Evolutionary conservation across 2,797 vertebrate genomes (phyloP).

Genomic region (Sebastes paucispinis): DNA sequence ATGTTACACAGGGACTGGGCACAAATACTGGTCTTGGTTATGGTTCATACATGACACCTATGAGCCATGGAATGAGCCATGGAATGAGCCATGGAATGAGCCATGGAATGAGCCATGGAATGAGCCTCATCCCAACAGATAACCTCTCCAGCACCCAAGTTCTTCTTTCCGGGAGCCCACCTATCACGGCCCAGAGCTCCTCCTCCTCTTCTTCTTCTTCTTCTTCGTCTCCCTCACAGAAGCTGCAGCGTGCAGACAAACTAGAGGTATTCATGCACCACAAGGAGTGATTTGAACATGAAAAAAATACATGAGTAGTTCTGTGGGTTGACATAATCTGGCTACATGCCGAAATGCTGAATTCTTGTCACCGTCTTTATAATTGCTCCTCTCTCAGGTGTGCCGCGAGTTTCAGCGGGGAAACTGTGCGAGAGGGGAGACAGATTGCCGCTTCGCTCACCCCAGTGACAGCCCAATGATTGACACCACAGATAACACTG

Average conservation of each 20-base stretch:
- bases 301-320: neutral
- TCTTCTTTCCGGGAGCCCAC: slow-evolving; percentile 91
- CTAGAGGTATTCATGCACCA: slow-evolving; percentile 88
- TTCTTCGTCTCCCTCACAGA: slow-evolving; percentile 92
- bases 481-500: slow-evolving; percentile 97
- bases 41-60: slow-evolving; percentile 91
- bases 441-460: slow-evolving; percentile 98
- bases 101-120: slow-evolving; percentile 86
- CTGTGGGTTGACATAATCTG: neutral
- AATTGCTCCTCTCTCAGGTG: slow-evolving; percentile 82
- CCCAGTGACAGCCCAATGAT: slow-evolving; percentile 99
- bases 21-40: slow-evolving; percentile 93
- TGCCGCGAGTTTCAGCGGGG: slow-evolving; percentile 99
- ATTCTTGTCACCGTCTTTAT: neutral
- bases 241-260: slow-evolving; percentile 97
- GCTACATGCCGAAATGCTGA: neutral
- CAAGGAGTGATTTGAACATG: neutral
- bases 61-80: slow-evolving; percentile 52
- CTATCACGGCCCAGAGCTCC: slow-evolving; percentile 89
- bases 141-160: slow-evolving; percentile 90
- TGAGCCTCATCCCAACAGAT: slow-evolving; percentile 95
- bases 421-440: slow-evolving; percentile 98
- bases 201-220: slow-evolving; percentile 88
- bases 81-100: slow-evolving; percentile 76
- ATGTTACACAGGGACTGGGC: slow-evolving; percentile 91